phyloP scores from a whole-genome alignment of 2,888 invertebrate genomes.

The Pimpla rufipes region DNA sequence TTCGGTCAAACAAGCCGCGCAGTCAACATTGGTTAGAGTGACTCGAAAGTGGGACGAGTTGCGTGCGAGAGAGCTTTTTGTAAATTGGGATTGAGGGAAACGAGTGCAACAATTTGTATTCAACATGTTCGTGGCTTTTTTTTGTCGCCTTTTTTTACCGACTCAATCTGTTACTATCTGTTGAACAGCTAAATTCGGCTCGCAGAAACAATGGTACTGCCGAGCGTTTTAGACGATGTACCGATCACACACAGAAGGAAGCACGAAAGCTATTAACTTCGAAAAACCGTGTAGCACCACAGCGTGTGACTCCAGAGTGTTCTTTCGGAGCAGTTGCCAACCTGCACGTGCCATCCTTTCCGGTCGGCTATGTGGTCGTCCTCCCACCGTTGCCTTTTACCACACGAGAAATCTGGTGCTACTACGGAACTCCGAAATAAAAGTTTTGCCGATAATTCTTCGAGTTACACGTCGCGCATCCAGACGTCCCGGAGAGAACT shows the following conservation, averaged over 20 bases:
- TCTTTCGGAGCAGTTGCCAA: conserved; percentile 48
- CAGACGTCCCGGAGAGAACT: conserved; percentile 16
- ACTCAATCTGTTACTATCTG: conserved; percentile 2
- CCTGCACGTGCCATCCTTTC: conserved; percentile 49
- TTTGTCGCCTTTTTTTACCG: conserved; percentile 8
- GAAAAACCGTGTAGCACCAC: conserved; percentile 5
- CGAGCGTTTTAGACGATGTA: conserved; percentile 32
- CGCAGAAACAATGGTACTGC: conserved; percentile 67
- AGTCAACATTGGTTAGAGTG: conserved; percentile 46
- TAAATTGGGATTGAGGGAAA: conserved; percentile 48
- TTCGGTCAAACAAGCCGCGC: conserved; percentile 33
- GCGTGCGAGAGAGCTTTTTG: conserved; percentile 30
- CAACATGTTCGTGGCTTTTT: conserved; percentile 25
- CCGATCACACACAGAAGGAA: conserved; percentile 26
- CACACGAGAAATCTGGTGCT: conserved; percentile 12
- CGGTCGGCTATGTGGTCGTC: conserved; percentile 46
- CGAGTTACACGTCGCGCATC: conserved; percentile 40
- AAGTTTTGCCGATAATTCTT: conserved; percentile 66
- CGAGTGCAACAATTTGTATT: conserved; percentile 37
- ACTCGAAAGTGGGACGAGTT: conserved; percentile 16
- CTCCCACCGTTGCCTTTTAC: background rate
- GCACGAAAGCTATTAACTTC: conserved; percentile 54
- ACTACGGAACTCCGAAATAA: conserved; percentile 60
- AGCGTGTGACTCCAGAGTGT: conserved; percentile 34
- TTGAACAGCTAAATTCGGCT: conserved; percentile 44